Evolutionary conservation across 2,888 invertebrate species (phyloP).

Genomic region (Mylabris sibirica): DNA sequence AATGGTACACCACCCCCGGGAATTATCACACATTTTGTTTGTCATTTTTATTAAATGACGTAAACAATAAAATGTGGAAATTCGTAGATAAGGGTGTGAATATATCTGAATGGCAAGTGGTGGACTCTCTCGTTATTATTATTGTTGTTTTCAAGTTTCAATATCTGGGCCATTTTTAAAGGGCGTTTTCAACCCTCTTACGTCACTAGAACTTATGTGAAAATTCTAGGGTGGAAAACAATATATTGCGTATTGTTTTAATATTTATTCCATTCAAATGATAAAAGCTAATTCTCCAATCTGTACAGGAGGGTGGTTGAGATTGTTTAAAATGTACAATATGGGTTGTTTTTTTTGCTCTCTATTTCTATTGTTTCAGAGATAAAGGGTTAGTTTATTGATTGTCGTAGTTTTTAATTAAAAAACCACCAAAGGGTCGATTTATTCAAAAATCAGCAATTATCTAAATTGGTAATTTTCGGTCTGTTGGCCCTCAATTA

Average conservation of each 20-base stretch:
- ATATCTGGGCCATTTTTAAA: slow-evolving; percentile 15
- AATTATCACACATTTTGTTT: slow-evolving; percentile 26
- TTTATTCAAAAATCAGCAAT: neutral
- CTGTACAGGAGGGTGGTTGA: neutral
- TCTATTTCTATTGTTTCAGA: neutral
- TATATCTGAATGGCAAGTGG: slow-evolving; percentile 5
- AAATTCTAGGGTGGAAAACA: slow-evolving; percentile 7
- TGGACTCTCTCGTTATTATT: neutral
- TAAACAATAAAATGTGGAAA: slow-evolving; percentile 19
- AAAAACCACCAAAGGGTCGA: neutral
- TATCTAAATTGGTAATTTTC: neutral
- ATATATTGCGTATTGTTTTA: neutral
- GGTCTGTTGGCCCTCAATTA: neutral
- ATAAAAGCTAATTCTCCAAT: neutral
- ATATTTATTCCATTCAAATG: neutral
- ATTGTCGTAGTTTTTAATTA: slow-evolving; percentile 7
- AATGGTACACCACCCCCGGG: slow-evolving; percentile 19
- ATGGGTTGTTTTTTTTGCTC: neutral
- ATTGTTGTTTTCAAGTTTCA: neutral
- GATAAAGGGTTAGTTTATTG: neutral
- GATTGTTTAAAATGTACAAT: neutral
- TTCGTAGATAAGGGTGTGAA: slow-evolving; percentile 23
- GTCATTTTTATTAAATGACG: slow-evolving; percentile 27
- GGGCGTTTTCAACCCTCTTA: slow-evolving; percentile 23
- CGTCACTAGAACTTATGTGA: slow-evolving; percentile 13